Percentiles rank a stretch among this genome's conserved stretches.
Evolutionary conservation across 2,113 vertebrate genomes (phyloP).

Genomic region (Ascaphus truei): DNA sequence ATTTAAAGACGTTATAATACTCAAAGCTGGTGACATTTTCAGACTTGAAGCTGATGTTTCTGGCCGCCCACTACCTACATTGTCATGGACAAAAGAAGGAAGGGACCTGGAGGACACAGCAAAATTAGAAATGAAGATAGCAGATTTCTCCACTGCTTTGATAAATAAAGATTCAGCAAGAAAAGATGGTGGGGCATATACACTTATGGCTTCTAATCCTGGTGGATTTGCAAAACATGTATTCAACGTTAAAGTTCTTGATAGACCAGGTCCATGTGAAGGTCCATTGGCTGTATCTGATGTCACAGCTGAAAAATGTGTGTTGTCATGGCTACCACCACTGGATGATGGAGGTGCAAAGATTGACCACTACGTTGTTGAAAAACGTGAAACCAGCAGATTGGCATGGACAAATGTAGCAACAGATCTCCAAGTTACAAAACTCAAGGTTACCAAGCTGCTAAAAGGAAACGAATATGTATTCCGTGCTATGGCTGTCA

Average conservation of each 20-base stretch:
- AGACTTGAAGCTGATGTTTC: constrained; percentile 92
- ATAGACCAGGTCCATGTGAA: constrained; percentile 88
- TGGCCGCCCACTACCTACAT: constrained; percentile 86
- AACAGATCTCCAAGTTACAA: constrained; percentile 76
- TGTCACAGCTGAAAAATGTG: constrained; percentile 87
- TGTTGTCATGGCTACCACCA: constrained; percentile 86
- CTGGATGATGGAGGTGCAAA: constrained; percentile 88
- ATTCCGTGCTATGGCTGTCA: constrained; percentile 96
- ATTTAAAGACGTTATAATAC: constrained; percentile 81
- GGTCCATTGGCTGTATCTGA: constrained; percentile 83
- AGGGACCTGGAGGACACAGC: constrained; percentile 87
- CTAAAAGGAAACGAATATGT: constrained; percentile 97
- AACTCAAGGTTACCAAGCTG: constrained; percentile 86
- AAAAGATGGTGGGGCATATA: constrained; percentile 86
- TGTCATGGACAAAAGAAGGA: constrained; percentile 92
- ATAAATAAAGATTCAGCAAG: constrained; percentile 89
- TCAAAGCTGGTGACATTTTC: constrained; percentile 91
- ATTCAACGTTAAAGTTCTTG: constrained; percentile 94
- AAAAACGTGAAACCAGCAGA: constrained; percentile 97
- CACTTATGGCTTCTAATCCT: constrained; percentile 87
- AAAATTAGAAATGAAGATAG: constrained; percentile 84
- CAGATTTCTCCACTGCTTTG: constrained; percentile 82
- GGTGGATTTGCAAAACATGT: constrained; percentile 94
- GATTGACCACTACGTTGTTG: constrained; percentile 87
- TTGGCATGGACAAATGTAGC: constrained; percentile 90